Conservation (phyloP, 1,140 invertebrate genomes). For the Phthorimaea operculella region DNA sequence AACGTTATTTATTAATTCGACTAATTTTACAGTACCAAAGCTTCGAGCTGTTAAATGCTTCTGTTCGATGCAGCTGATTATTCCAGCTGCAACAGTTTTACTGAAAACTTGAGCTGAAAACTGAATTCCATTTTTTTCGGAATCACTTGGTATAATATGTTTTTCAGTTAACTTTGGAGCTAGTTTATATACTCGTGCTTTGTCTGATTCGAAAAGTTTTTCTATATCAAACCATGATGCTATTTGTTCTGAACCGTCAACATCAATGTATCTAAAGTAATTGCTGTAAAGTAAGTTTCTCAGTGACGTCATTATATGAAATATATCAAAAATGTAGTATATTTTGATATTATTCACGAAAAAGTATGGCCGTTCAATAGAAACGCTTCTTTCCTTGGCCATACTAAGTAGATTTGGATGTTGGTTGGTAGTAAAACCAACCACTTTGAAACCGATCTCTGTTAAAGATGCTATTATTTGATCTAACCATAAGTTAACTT, state of each 20-base stretch:
- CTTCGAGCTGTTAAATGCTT: constrained; percentile 3
- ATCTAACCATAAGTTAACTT: neutral
- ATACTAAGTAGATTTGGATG: neutral
- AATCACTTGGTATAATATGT: constrained; percentile 1
- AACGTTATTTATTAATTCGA: neutral
- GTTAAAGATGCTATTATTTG: neutral
- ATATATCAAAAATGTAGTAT: neutral
- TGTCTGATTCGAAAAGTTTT: constrained; percentile 1
- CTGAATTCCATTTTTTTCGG: neutral
- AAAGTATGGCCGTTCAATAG: neutral
- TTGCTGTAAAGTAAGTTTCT: neutral
- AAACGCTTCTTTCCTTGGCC: neutral
- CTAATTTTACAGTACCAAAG: neutral
- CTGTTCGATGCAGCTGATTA: constrained; percentile 1
- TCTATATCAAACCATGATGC: constrained; percentile 3
- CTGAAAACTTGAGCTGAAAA: neutral
- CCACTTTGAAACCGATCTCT: neutral
- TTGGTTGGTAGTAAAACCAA: neutral
- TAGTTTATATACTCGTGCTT: neutral
- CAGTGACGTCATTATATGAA: neutral
- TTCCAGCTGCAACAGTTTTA: neutral
- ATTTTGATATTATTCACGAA: neutral
- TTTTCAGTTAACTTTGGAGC: constrained; percentile 2
- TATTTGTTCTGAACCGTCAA: neutral
- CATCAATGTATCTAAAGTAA: constrained; percentile 1